These are phyloP conservation scores for Eristalis tenax DNA, from an alignment of 2,888 invertebrate species.

Conservation along the genomic window DNA sequence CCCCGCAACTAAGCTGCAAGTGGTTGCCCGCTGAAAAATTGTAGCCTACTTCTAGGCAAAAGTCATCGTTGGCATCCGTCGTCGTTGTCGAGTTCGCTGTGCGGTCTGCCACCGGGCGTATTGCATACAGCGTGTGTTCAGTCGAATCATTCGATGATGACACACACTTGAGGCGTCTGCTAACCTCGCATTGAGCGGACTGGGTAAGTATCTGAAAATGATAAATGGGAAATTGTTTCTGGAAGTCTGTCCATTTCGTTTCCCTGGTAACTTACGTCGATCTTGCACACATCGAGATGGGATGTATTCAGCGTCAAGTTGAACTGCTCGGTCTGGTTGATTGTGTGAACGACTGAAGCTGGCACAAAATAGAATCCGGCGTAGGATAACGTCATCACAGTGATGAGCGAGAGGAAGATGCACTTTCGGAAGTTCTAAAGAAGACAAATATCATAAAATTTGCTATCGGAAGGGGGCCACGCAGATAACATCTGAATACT, in stretches of 20 bases:
- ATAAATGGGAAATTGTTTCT: not conserved
- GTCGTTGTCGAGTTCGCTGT: slow-evolving; percentile 29
- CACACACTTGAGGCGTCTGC: slow-evolving; percentile 37
- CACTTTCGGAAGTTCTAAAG: slow-evolving; percentile 83
- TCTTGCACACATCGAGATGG: slow-evolving; percentile 67
- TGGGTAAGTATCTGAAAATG: slow-evolving; percentile 32
- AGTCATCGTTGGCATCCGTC: slow-evolving; percentile 17
- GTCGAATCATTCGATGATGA: not conserved
- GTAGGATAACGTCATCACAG: slow-evolving; percentile 86
- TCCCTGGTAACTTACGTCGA: slow-evolving; percentile 65
- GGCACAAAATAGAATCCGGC: slow-evolving; percentile 88
- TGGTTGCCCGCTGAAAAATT: slow-evolving; percentile 20
- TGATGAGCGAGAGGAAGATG: slow-evolving; percentile 87
- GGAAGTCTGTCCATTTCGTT: not conserved
- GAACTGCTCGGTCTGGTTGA: slow-evolving; percentile 73
- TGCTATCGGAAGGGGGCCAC: not conserved
- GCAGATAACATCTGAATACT: slow-evolving; percentile 51
- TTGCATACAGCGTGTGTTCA: slow-evolving; percentile 49
- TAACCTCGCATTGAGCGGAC: slow-evolving; percentile 42
- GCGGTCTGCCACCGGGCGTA: not conserved
- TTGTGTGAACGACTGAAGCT: slow-evolving; percentile 74
- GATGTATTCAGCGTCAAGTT: slow-evolving; percentile 72
- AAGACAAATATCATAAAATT: not conserved
- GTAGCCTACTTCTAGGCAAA: slow-evolving; percentile 14
- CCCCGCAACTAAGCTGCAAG: slow-evolving; percentile 33